Conservation (phyloP, 1,140 invertebrate species). For the Fopius arisanus region DNA sequence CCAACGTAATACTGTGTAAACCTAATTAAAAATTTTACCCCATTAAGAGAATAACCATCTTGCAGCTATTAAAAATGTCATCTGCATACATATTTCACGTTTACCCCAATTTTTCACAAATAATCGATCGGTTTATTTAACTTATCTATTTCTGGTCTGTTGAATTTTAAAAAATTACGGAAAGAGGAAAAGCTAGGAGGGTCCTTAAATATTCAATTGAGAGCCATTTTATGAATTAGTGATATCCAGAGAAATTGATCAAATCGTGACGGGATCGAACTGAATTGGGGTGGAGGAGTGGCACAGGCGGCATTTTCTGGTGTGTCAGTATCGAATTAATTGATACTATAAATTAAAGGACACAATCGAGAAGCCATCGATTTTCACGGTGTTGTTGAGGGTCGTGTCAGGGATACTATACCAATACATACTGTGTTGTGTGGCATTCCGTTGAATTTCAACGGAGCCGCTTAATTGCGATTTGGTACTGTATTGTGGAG, state of each 20-base stretch:
- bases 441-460: slow-evolving; percentile 35
- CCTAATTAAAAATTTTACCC: background rate
- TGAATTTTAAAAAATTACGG: no score
- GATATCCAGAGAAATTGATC: slow-evolving; percentile 2
- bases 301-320: slow-evolving; percentile 38
- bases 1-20: background rate
- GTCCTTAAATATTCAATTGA: no score
- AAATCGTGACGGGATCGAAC: background rate
- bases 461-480: slow-evolving; percentile 36
- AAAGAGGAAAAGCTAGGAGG: no score
- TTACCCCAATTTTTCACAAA: no score
- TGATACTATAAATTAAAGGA: slow-evolving; percentile 64
- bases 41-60: background rate
- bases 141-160: no score
- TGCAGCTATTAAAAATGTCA: no score
- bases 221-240: no score
- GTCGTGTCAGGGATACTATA: slow-evolving; percentile 17
- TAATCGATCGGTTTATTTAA: no score
- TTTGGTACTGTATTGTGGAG: slow-evolving; percentile 14
- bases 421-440: slow-evolving; percentile 20
- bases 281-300: no score
- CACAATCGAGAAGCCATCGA: slow-evolving; percentile 58
- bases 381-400: slow-evolving; percentile 44
- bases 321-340: slow-evolving; percentile 55
- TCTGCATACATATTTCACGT: no score